These are phyloP conservation scores for Trichonephila clavipes DNA, from an alignment of 1,140 invertebrate species.

Conservation along the genomic window DNA sequence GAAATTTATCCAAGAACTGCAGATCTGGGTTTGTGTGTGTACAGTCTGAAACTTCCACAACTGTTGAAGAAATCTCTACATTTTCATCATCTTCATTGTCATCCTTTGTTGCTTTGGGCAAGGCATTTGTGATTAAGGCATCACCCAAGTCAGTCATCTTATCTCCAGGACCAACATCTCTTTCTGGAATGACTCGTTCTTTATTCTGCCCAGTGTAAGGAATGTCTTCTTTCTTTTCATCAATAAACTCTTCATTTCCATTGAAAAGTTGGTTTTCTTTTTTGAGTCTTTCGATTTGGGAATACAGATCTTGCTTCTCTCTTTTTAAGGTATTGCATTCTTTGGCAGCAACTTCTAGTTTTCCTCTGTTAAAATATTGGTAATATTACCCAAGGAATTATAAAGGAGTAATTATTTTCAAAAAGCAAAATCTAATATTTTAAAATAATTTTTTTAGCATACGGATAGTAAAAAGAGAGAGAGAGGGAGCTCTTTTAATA, in stretches of 20 bases:
- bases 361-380: constrained; percentile 81
- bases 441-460: too few relatives aligned
- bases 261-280: constrained; percentile 83
- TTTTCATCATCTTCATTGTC: constrained; percentile 53
- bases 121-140: constrained; percentile 7
- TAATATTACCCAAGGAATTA: background rate
- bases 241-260: constrained; percentile 46
- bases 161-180: constrained; percentile 76
- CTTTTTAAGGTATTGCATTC: constrained; percentile 88
- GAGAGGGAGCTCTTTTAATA: too few relatives aligned
- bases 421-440: too few relatives aligned
- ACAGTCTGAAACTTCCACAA: constrained; percentile 67
- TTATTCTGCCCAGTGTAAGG: constrained; percentile 31
- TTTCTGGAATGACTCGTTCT: constrained; percentile 76
- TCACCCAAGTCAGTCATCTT: constrained; percentile 60
- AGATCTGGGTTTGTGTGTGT: constrained; percentile 76
- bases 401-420: too few relatives aligned
- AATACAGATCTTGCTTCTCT: constrained; percentile 89
- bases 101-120: constrained; percentile 27
- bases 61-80: constrained; percentile 44
- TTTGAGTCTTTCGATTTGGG: constrained; percentile 89
- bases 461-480: too few relatives aligned
- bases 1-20: constrained; percentile 77
- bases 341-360: constrained; percentile 89
- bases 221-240: constrained; percentile 61